Base-by-base conservation (phyloP, 2,888 invertebrate genomes). In the Pterostichus niger region DNA sequence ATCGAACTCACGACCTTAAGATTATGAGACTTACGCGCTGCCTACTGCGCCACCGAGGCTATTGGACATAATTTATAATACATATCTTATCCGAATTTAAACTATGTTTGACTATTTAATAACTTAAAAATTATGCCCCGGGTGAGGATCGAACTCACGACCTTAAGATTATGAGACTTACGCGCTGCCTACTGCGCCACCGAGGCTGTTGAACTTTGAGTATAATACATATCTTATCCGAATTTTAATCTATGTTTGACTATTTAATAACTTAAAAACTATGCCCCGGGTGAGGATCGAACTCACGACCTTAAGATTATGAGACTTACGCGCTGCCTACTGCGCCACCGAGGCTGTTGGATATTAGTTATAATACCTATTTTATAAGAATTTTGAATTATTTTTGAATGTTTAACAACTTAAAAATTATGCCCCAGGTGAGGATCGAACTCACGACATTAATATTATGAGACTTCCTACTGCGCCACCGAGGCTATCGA, bases 371-470 rank as follows among this genome's bases (percentile, higher is more conserved):
- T n/a, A n/a, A n/a, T n/a, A n/a, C n/a, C n/a, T n/a, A n/a, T n/a
- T n/a, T n/a, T n/a, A n/a, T n/a, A n/a, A n/a, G n/a, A n/a, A n/a
- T n/a, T n/a, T n/a, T n/a, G n/a, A n/a, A n/a, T n/a, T n/a, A n/a
- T n/a, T n/a, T n/a, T n/a, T n/a, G n/a, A n/a, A n/a, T n/a, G n/a
- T 24, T 24, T 24, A 24, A 24, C 3, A 24, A 24, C 24, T 24
- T 24, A 24, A 24, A 24, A 24, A 24, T 3, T 24, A 2, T 95
- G 94, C 95, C 94, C 95, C 95, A 94, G 94, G 96, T 96, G 96
- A 96, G 96, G 96, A 95, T 96, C 95, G 96, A 96, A 96, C 96
- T 96, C 96, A 96, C 96, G 96, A 96, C 96, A 96, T 96, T 96
- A 94, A 95, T 95, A 95, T 95, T 95, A 95, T 95, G 95, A 95